These are phyloP conservation scores for Nyctibius bracteatus DNA, from an alignment of 2,113 vertebrate species.

Conservation along the genomic window DNA sequence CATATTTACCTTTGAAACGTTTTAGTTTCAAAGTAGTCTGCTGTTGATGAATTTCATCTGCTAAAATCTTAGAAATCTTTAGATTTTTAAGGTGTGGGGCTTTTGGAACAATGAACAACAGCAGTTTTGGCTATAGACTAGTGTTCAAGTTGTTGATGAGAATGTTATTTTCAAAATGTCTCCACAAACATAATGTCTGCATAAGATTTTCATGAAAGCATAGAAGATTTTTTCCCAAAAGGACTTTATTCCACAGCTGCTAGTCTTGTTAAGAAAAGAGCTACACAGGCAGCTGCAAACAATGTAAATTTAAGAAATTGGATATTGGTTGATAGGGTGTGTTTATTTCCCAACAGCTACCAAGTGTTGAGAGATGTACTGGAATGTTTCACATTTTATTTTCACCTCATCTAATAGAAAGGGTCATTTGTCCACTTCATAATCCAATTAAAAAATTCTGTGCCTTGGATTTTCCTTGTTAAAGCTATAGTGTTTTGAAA, in stretches of 20 bases:
- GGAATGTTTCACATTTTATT: background rate
- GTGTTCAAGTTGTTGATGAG: background rate
- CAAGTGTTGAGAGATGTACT: background rate
- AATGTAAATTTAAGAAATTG: background rate
- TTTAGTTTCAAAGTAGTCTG: background rate
- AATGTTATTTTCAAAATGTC: background rate
- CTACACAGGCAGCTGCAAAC: background rate
- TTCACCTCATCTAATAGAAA: background rate
- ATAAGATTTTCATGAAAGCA: background rate
- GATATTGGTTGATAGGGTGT: background rate
- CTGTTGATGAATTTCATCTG: background rate
- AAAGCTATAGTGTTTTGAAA: background rate
- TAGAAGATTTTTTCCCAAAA: background rate
- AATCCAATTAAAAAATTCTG: background rate
- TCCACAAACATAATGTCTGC: background rate
- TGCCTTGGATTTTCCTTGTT: background rate
- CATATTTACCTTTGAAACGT: background rate
- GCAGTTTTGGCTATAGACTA: background rate
- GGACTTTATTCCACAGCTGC: background rate
- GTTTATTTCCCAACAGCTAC: background rate
- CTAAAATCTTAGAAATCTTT: background rate
- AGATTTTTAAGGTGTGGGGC: background rate
- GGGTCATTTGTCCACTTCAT: background rate
- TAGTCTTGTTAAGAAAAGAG: background rate
- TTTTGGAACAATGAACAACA: background rate